phyloP scores from a whole-genome alignment of 2,888 invertebrate species.

The Campopleginae sp. region DNA sequence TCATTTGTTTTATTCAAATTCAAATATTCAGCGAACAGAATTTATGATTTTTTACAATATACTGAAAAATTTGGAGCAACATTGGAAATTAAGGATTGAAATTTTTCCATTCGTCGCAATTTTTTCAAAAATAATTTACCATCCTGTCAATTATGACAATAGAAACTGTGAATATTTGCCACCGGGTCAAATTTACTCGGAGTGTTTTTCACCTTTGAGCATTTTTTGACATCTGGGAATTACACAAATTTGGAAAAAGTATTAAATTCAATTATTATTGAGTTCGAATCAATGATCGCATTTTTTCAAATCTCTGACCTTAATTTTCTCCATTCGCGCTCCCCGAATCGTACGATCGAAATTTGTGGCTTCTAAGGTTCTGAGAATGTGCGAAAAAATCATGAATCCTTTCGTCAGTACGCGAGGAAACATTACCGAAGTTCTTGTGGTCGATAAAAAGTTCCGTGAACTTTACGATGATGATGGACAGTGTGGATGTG shows the following conservation, averaged over 20 bases:
- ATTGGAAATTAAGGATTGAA: not conserved
- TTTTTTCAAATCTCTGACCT: not conserved
- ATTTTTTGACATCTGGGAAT: too few relatives aligned
- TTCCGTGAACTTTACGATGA: slow-evolving; percentile 50
- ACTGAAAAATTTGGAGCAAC: not conserved
- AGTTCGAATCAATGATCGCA: too few relatives aligned
- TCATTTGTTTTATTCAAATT: not conserved
- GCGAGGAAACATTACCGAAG: not conserved
- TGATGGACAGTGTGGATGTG: slow-evolving; percentile 38
- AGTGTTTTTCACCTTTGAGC: not conserved
- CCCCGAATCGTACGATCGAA: not conserved
- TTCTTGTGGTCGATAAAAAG: slow-evolving; percentile 1
- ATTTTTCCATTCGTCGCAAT: not conserved
- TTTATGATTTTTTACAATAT: not conserved
- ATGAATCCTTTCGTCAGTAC: not conserved
- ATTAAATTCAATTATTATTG: too few relatives aligned
- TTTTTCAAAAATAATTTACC: not conserved
- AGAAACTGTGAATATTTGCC: not conserved
- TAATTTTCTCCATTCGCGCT: not conserved
- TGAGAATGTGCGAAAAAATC: not conserved
- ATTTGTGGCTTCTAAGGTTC: not conserved
- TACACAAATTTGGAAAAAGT: too few relatives aligned
- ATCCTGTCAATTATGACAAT: not conserved
- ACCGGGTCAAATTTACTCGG: not conserved
- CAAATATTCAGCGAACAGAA: not conserved